Evolutionary conservation across 1,140 invertebrate species (phyloP).

Genomic region (Drosophila micromelanica): DNA sequence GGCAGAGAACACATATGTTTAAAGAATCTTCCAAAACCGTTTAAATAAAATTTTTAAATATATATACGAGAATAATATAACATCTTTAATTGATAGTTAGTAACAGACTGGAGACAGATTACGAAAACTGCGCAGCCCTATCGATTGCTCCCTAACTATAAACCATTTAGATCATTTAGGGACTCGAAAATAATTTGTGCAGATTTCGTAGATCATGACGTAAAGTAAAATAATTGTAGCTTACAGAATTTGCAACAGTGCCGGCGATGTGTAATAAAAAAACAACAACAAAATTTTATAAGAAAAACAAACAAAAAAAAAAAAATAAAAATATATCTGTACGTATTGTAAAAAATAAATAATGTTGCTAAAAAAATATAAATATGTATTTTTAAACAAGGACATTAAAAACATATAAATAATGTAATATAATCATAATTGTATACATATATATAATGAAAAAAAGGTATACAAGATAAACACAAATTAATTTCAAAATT

Average conservation of each 20-base stretch:
- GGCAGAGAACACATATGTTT: constrained; percentile 23
- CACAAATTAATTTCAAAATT: constrained; percentile 53
- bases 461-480: constrained; percentile 46
- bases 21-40: constrained; percentile 62
- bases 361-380: constrained; percentile 51
- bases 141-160: constrained; percentile 8
- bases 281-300: constrained; percentile 61
- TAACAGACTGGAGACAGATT: constrained; percentile 7
- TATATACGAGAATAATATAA: constrained; percentile 26
- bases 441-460: constrained; percentile 35
- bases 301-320: constrained; percentile 31
- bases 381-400: constrained; percentile 31
- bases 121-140: not conserved
- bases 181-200: not conserved
- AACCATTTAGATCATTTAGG: no score
- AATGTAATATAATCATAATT: constrained; percentile 17
- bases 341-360: constrained; percentile 53
- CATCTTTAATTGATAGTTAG: constrained; percentile 3
- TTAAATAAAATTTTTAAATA: constrained; percentile 11
- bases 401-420: constrained; percentile 1
- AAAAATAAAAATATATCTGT: constrained; percentile 29
- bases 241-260: constrained; percentile 55
- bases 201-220: not conserved
- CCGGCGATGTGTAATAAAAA: constrained; percentile 80
- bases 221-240: constrained; percentile 6